phyloP scores from a whole-genome alignment of 2,113 vertebrate species.

The Elanoides forficatus region DNA sequence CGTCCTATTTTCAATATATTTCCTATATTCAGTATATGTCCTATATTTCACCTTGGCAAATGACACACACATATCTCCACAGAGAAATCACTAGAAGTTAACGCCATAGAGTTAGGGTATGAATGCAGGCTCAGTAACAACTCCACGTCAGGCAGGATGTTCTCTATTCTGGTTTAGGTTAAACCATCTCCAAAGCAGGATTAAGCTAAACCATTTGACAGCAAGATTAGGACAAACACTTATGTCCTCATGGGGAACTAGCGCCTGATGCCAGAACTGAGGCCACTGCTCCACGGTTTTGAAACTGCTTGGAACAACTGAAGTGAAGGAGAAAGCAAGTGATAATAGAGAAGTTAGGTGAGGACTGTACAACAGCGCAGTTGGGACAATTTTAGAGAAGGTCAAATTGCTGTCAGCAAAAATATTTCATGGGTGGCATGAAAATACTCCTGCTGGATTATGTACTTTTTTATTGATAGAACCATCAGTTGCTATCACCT shows the following conservation, averaged over 20 bases:
- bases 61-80: fast-evolving
- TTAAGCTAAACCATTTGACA: background rate
- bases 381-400: background rate
- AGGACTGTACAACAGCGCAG: background rate
- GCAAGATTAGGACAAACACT: background rate
- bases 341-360: background rate
- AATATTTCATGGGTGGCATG: background rate
- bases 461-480: background rate
- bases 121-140: background rate
- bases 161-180: background rate
- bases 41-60: background rate
- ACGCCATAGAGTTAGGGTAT: background rate
- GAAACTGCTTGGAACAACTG: background rate
- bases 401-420: background rate
- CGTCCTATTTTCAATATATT: background rate
- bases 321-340: background rate
- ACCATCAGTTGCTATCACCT: background rate
- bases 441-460: background rate
- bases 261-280: background rate
- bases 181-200: background rate
- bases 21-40: background rate
- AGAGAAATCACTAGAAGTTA: background rate
- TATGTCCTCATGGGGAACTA: background rate
- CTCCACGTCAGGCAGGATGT: background rate
- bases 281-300: background rate